Percentiles rank a stretch among this genome's conserved stretches.
These are phyloP conservation scores for Stegodyphus mimosarum DNA, from an alignment of 1,140 invertebrate species.

Conservation along the genomic window DNA sequence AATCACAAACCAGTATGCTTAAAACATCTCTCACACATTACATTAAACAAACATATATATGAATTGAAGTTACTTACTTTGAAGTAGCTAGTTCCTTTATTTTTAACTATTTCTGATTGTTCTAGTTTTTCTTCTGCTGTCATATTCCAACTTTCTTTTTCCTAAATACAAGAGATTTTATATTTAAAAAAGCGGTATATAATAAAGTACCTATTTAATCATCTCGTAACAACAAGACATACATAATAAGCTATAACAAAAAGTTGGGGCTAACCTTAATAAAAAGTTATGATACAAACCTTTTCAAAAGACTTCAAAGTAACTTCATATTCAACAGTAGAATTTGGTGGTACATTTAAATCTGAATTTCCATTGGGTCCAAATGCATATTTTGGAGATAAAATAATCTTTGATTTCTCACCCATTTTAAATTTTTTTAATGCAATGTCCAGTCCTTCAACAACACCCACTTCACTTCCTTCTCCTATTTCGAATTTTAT, in stretches of 20 bases:
- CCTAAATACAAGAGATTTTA: slow-evolving; percentile 66
- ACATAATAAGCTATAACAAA: no score
- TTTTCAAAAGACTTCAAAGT: slow-evolving; percentile 55
- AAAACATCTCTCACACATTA: no score
- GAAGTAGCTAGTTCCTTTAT: slow-evolving; percentile 92
- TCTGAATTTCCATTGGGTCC: slow-evolving; percentile 77
- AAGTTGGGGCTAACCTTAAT: no score
- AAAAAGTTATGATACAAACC: slow-evolving; percentile 6
- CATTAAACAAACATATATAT: no score
- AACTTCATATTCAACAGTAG: slow-evolving; percentile 77
- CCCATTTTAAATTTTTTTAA: slow-evolving; percentile 84
- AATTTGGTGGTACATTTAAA: slow-evolving; percentile 80
- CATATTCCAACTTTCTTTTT: slow-evolving; percentile 83
- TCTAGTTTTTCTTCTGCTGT: slow-evolving; percentile 83
- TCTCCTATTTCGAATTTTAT: slow-evolving; percentile 89
- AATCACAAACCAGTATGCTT: no score
- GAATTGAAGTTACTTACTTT: slow-evolving; percentile 66
- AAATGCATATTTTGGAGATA: slow-evolving; percentile 86
- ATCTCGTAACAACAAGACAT: no score
- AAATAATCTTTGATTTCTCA: slow-evolving; percentile 81
- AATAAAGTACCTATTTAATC: no score
- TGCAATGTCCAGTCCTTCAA: slow-evolving; percentile 86
- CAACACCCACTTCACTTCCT: slow-evolving; percentile 79
- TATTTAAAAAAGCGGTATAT: background rate
- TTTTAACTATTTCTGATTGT: slow-evolving; percentile 85